Evolutionary conservation across 2,888 invertebrate species (phyloP).

Genomic region (Pandemis corylana): DNA sequence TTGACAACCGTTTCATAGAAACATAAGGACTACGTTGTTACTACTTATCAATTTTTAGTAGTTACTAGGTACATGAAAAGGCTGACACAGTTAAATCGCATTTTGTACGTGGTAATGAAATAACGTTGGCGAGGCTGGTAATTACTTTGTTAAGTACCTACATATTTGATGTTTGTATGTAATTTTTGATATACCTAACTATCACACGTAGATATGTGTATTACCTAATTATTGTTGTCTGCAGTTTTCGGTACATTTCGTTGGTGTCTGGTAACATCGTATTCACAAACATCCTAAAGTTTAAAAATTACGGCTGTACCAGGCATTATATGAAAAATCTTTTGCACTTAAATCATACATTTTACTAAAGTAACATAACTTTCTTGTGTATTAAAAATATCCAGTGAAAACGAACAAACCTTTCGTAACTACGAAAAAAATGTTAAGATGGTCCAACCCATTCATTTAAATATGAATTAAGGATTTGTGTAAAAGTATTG

Average conservation of each 20-base stretch:
- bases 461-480: constrained; percentile 46
- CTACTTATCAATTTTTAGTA: constrained; percentile 80
- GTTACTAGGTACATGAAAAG: constrained; percentile 79
- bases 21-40: constrained; percentile 76
- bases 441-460: constrained; percentile 64
- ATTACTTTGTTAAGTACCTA: constrained; percentile 38
- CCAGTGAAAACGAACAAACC: constrained; percentile 5
- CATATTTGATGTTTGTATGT: constrained; percentile 41
- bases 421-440: constrained; percentile 43
- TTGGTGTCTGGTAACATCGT: constrained; percentile 17
- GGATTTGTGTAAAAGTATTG: constrained; percentile 41
- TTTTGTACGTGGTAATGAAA: constrained; percentile 59
- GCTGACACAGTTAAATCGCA: constrained; percentile 78
- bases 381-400: background rate
- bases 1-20: constrained; percentile 81
- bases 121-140: constrained; percentile 37
- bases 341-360: constrained; percentile 2
- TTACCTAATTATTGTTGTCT: constrained; percentile 30
- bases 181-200: constrained; percentile 38
- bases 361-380: constrained; percentile 1
- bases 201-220: constrained; percentile 38
- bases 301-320: background rate
- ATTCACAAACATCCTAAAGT: background rate
- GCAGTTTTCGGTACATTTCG: constrained; percentile 27
- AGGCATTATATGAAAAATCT: background rate